Evolutionary conservation across 2,888 invertebrate genomes (phyloP), one percentile per base, ranked within the genome.

Genomic region (Watsonalla cultraria): DNA sequence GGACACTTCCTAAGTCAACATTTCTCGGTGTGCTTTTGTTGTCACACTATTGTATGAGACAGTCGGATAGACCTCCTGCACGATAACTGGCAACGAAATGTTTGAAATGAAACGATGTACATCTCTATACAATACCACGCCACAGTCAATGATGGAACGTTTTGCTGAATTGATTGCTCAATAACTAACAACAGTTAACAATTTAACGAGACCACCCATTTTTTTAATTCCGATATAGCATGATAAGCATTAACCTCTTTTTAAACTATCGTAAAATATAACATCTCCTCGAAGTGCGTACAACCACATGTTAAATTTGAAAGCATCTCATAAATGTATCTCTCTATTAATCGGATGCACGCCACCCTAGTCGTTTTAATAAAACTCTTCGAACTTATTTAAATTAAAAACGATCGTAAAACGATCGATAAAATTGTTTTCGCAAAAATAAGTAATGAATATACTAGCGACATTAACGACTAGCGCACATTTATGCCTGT

Each of bases 11-110:
- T 76, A 75, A 80, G 80, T 82, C 79, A 83, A 83, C 83, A 82
- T 74, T 64, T 76, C 80, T 79, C 75, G 75, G 81, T 78, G 82
- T 66, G 82, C 82, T 75, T 80, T 86, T 87, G 84, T 86, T 80
- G 79, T 68, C 71, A 66, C 71, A 75, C 73, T 66, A 78, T 84
- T 84, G 80, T 82, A 70, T 67, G 60, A 63, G 66, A 69, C 62
- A 53, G 62, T 39, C 13, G 60, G 68, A 66, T 57, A 69, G 78
- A 77, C 79, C 81, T 74, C 75, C 78, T 59, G 54, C 64, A 58
- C 62, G 62, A 59, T 65, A 54, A 62, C 62, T 55, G 57, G 9
- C 8, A 8, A 35, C 13, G n/a, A 49, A 14, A 35, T 37, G 5
- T 15, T 49, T 13, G 15, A 33, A 37, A 37, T 37, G 7, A 49